Evolutionary conservation across 2,888 invertebrate species (phyloP).

Genomic region (Caenorhabditis sp.): DNA sequence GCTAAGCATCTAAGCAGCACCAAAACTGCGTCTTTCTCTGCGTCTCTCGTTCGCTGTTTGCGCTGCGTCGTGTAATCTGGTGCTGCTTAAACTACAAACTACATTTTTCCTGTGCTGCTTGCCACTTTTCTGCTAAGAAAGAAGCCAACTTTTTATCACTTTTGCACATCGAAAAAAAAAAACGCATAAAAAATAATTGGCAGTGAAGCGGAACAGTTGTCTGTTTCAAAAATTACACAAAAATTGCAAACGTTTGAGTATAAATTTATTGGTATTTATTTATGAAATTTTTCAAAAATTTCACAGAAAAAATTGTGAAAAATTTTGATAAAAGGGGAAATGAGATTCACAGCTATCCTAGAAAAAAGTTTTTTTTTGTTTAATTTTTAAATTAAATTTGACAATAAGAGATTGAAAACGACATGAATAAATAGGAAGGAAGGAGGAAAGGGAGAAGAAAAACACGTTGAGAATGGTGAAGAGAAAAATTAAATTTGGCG

Average conservation of each 20-base stretch:
- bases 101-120: too few species aligned
- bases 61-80: too few species aligned
- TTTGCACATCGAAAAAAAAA: neutral
- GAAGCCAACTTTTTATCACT: constrained; percentile 4
- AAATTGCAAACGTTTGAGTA: too few species aligned
- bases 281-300: neutral
- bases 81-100: too few species aligned
- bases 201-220: neutral
- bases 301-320: neutral
- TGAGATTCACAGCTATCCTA: neutral
- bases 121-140: too few species aligned
- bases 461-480: constrained; percentile 20
- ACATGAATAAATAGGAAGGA: constrained; percentile 44
- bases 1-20: neutral
- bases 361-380: neutral
- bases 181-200: neutral
- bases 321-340: neutral
- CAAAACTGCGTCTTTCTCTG: too few species aligned
- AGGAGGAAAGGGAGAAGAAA: too few species aligned
- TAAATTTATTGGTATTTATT: too few species aligned
- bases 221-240: neutral
- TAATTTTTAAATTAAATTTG: constrained; percentile 15
- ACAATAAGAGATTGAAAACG: too few species aligned
- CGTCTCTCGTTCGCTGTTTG: neutral
- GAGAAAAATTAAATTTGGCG: constrained; percentile 9